These are phyloP conservation scores for Notiomystis cincta DNA, from an alignment of 2,113 vertebrate species.

Conservation along the genomic window DNA sequence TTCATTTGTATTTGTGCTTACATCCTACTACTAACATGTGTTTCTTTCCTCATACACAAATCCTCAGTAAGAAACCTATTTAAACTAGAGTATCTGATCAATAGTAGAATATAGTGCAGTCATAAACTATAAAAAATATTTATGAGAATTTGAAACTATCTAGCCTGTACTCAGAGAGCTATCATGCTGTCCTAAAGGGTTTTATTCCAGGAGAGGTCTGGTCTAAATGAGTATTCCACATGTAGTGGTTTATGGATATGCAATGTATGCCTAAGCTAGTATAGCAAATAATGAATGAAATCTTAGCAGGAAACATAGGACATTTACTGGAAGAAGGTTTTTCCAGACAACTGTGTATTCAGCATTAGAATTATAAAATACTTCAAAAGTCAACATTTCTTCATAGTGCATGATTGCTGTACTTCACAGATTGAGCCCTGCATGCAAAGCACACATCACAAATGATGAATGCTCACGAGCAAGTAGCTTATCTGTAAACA, in stretches of 20 bases:
- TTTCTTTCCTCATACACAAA: background rate
- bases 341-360: background rate
- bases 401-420: background rate
- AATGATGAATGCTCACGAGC: background rate
- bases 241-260: background rate
- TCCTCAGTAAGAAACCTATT: background rate
- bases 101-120: background rate
- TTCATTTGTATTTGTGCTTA: background rate
- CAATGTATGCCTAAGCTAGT: background rate
- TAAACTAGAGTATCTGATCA: background rate
- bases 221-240: background rate
- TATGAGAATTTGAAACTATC: background rate
- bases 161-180: background rate
- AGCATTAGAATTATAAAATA: background rate
- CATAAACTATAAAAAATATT: background rate
- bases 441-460: background rate
- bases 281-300: background rate
- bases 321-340: background rate
- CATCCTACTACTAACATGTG: rapidly evolving
- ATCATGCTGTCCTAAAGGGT: background rate
- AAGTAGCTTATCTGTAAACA: background rate
- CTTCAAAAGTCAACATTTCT: background rate
- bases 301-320: background rate
- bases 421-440: background rate
- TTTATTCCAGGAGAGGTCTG: background rate